These are phyloP conservation scores for Paracentrotus lividus DNA, from an alignment of 53 echinoderm and acorn worm genomes.

Conservation along the genomic window DNA sequence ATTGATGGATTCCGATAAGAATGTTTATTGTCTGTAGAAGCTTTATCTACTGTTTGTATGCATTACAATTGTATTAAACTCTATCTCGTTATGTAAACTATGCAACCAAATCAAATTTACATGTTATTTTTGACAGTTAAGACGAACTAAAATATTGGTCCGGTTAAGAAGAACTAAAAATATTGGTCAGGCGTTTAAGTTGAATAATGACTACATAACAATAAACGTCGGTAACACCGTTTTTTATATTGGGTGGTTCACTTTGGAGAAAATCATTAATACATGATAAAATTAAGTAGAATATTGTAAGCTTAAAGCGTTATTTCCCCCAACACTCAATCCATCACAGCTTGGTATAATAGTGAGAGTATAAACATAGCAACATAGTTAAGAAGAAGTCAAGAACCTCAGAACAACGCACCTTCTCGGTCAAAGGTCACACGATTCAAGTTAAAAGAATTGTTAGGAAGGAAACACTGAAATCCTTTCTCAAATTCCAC, in stretches of 20 bases:
- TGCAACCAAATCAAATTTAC: no score
- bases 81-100: no score
- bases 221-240: no score
- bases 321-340: constrained; percentile 14
- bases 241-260: neutral
- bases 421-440: constrained; percentile 51
- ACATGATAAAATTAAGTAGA: neutral
- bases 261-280: neutral
- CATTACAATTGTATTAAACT: no score
- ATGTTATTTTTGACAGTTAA: no score
- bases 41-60: no score
- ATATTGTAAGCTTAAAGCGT: constrained; percentile 6
- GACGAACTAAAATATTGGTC: no score
- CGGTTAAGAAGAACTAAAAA: no score
- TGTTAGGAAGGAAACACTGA: constrained; percentile 49
- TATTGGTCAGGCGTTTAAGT: no score
- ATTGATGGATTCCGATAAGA: no score
- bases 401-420: constrained; percentile 58
- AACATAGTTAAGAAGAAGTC: constrained; percentile 25
- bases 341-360: neutral
- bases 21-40: no score
- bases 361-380: constrained; percentile 44
- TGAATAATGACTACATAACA: no score
- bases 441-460: constrained; percentile 19
- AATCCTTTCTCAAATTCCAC: constrained; percentile 53